Conservation (phyloP, 2,888 invertebrate genomes). For the Schrankia costaestrigalis region DNA sequence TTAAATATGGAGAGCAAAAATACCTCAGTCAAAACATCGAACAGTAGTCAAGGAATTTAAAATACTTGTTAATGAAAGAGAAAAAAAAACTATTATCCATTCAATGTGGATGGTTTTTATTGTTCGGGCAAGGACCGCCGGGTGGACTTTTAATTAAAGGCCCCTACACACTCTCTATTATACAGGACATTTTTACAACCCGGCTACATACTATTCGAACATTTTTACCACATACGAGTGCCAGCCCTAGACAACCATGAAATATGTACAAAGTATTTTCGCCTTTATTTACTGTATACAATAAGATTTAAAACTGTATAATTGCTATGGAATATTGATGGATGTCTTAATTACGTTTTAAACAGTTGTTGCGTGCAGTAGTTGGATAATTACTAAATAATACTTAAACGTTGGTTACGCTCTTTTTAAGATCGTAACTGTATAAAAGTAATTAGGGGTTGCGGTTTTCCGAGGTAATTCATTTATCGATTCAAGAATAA, state of each 20-base stretch:
- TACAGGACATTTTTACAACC: slow-evolving; percentile 67
- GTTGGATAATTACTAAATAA: slow-evolving; percentile 9
- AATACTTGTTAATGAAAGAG: slow-evolving; percentile 41
- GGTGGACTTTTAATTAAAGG: slow-evolving; percentile 76
- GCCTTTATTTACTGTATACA: slow-evolving; percentile 1
- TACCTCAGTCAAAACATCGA: slow-evolving; percentile 9
- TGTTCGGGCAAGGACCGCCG: slow-evolving; percentile 56
- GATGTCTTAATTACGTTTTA: slow-evolving; percentile 20
- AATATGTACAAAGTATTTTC: slow-evolving; percentile 4
- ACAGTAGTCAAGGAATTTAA: slow-evolving; percentile 29
- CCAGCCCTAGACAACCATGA: slow-evolving; percentile 2
- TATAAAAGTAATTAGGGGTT: slow-evolving; percentile 8
- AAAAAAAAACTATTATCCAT: slow-evolving; percentile 53
- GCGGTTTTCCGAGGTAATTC: not conserved
- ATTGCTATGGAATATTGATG: slow-evolving; percentile 10
- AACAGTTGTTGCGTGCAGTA: slow-evolving; percentile 13
- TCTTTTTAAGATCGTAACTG: slow-evolving; percentile 10
- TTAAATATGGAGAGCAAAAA: no score
- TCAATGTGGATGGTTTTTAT: slow-evolving; percentile 64
- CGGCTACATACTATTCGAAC: slow-evolving; percentile 35
- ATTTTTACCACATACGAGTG: slow-evolving; percentile 10
- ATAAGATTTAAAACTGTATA: slow-evolving; percentile 8
- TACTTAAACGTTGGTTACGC: slow-evolving; percentile 7
- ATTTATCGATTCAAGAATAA: not conserved
- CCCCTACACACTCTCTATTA: slow-evolving; percentile 66